These are phyloP conservation scores for Sylvilagus floridanus DNA, from an alignment of 2,797 vertebrate species.

Conservation along the genomic window DNA sequence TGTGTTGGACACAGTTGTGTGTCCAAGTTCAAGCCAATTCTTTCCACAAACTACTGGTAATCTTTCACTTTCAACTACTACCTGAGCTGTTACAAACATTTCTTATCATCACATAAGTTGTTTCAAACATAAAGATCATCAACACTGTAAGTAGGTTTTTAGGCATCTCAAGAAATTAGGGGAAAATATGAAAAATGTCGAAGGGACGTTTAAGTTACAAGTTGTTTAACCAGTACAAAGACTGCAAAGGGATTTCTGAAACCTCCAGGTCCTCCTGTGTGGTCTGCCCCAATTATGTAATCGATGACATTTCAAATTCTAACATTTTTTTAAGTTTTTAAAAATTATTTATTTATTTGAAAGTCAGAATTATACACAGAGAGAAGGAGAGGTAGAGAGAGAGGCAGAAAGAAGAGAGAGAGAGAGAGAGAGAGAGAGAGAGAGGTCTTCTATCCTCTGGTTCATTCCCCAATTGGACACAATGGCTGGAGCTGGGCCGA, in stretches of 20 bases:
- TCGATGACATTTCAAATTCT: neutral
- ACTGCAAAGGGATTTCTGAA: neutral
- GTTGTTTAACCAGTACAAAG: neutral
- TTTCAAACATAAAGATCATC: neutral
- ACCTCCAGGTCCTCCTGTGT: neutral
- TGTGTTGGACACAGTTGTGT: neutral
- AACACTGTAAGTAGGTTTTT: neutral
- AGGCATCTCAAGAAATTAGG: neutral
- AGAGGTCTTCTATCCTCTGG: no score
- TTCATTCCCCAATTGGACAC: no score
- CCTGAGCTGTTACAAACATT: neutral
- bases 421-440: no score
- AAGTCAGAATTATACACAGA: no score
- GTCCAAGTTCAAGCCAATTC: neutral
- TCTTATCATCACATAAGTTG: neutral
- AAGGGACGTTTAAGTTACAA: neutral
- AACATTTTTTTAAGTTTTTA: no score
- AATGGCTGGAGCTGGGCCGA: no score
- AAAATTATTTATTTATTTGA: no score
- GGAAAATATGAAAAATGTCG: neutral
- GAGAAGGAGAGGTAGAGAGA: no score
- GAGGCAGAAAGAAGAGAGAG: no score
- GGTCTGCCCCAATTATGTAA: neutral
- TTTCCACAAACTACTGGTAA: neutral
- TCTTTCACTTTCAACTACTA: slow-evolving; percentile 7